Percentiles rank a stretch among this genome's conserved stretches.
Conservation (phyloP, 1,140 invertebrate genomes). For the Polyergus mexicanus region DNA sequence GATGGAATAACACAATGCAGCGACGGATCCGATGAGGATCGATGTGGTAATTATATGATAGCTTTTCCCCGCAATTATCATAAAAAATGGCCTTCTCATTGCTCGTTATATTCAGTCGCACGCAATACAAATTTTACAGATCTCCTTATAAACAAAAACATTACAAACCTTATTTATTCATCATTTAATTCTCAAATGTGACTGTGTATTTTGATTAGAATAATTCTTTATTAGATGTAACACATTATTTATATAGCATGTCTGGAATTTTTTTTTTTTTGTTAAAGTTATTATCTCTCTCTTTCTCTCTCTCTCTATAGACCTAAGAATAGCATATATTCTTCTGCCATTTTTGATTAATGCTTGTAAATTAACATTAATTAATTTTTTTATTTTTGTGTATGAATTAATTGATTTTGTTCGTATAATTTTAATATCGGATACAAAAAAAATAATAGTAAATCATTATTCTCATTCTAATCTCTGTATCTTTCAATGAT, state of each 20-base stretch:
- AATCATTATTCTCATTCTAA: background rate
- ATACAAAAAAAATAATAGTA: background rate
- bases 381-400: background rate
- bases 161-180: background rate
- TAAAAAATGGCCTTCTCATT: conserved; percentile 58
- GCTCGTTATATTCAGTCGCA: background rate
- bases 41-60: conserved; percentile 78
- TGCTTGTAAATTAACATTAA: background rate
- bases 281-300: background rate
- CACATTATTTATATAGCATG: conserved; percentile 11
- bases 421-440: background rate
- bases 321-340: background rate
- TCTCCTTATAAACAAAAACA: background rate
- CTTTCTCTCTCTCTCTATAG: too few species aligned
- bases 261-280: background rate
- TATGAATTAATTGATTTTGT: background rate
- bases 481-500: background rate
- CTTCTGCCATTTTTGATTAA: conserved; percentile 12
- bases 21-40: conserved; percentile 92
- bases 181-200: background rate
- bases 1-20: conserved; percentile 90
- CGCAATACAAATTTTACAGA: background rate
- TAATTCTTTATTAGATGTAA: background rate
- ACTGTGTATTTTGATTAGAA: background rate
- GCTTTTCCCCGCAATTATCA: background rate